phyloP scores from a whole-genome alignment of 2,113 vertebrate genomes.

The Sula dactylatra region DNA sequence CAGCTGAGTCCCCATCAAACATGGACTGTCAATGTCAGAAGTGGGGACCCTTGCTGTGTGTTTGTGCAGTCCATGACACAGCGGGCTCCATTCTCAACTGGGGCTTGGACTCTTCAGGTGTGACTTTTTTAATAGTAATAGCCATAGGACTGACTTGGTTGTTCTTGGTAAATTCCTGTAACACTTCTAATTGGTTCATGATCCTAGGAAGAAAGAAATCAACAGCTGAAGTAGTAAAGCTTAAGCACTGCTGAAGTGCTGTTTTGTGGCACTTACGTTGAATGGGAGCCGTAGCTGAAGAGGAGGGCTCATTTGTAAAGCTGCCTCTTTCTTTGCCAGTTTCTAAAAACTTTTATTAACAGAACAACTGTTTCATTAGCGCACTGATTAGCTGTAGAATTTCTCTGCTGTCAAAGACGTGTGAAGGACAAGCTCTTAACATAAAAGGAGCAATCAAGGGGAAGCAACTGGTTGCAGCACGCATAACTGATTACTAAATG shows the following conservation, averaged over 20 bases:
- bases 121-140: background rate
- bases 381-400: slow-evolving; percentile 5
- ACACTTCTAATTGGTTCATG: background rate
- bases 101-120: background rate
- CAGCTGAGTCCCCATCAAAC: background rate
- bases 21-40: background rate
- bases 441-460: slow-evolving; percentile 41
- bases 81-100: fast-evolving
- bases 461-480: background rate
- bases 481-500: background rate
- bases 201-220: background rate
- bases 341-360: slow-evolving; percentile 27
- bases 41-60: too few relatives aligned
- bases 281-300: background rate
- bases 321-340: background rate
- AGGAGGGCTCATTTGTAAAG: background rate
- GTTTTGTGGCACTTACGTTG: background rate
- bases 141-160: background rate
- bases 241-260: background rate
- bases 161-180: background rate
- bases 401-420: background rate
- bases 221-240: background rate
- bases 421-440: slow-evolving; percentile 31
- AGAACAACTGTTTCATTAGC: slow-evolving; percentile 44
- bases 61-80: background rate